Percentiles rank a stretch among this genome's conserved stretches.
These are phyloP conservation scores for Bombus picipes DNA, from an alignment of 1,140 invertebrate genomes.

Conservation along the genomic window DNA sequence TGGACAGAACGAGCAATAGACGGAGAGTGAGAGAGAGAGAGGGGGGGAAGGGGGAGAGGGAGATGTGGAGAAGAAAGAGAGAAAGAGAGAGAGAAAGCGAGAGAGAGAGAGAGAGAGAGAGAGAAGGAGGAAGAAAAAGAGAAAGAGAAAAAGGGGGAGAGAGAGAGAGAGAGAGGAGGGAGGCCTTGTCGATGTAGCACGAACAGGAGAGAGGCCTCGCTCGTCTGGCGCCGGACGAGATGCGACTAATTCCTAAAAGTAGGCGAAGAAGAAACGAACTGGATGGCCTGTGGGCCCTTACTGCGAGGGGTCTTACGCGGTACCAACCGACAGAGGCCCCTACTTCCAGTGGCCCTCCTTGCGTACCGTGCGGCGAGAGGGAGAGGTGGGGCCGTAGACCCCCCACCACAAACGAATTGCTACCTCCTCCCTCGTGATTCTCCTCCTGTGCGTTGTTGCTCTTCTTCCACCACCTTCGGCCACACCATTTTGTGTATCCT, in stretches of 20 bases:
- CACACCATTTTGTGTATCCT: constrained; percentile 14
- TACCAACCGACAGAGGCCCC: constrained; percentile 68
- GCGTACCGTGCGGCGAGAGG: constrained; percentile 20
- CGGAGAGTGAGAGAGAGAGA: too few species aligned
- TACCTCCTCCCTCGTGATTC: constrained; percentile 5
- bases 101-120: neutral
- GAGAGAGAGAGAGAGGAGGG: constrained; percentile 4
- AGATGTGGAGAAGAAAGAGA: neutral
- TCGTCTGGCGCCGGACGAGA: constrained; percentile 68
- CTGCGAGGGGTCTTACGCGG: constrained; percentile 77
- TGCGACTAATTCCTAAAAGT: constrained; percentile 79
- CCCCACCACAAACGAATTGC: constrained; percentile 22
- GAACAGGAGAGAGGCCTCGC: constrained; percentile 44
- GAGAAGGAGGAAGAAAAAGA: neutral
- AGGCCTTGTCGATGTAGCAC: constrained; percentile 10
- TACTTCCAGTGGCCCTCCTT: constrained; percentile 58
- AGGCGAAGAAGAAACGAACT: constrained; percentile 77
- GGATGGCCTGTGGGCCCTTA: constrained; percentile 80
- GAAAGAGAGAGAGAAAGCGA: too few species aligned
- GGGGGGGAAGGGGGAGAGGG: neutral
- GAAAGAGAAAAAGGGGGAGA: neutral
- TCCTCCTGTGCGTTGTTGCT: neutral
- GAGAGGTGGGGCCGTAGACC: constrained; percentile 14
- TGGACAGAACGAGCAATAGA: neutral
- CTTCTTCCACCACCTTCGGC: constrained; percentile 32